Conservation (phyloP, 2,888 invertebrate genomes). For the Allolobophora icterica region DNA sequence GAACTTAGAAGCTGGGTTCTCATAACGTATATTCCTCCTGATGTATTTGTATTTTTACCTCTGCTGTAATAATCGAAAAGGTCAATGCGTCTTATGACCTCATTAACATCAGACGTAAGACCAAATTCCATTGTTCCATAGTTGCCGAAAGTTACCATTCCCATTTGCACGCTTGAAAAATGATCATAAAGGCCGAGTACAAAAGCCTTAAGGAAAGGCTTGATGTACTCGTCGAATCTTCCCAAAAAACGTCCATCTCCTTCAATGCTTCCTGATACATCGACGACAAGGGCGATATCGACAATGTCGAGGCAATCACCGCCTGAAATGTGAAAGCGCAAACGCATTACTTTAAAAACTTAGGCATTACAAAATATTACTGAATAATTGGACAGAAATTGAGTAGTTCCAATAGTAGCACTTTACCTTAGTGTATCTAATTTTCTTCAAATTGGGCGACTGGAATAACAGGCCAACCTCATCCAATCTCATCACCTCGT, state of each 20-base stretch:
- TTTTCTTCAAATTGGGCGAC: no score
- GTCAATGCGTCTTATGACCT: background rate
- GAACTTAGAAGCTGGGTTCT: background rate
- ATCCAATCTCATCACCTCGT: no score
- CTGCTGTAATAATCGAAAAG: background rate
- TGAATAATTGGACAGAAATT: no score
- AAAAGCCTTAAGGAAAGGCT: background rate
- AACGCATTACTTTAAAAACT: background rate
- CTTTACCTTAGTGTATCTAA: no score
- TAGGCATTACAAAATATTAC: no score
- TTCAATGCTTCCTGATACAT: background rate
- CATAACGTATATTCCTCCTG: background rate
- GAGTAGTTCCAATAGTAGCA: no score
- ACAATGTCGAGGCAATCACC: background rate
- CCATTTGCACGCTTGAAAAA: background rate
- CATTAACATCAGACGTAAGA: background rate
- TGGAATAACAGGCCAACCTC: no score
- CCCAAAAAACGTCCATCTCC: background rate
- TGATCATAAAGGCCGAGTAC: background rate
- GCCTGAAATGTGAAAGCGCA: background rate
- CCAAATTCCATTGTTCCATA: background rate
- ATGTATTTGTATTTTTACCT: background rate
- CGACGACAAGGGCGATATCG: background rate
- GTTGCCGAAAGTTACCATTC: background rate
- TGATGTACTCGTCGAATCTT: background rate